A percentile compares a stretch with the other conserved stretches of the same genome.
phyloP scores from a whole-genome alignment of 1,140 invertebrate species.

The Drosophila pseudoananassae region DNA sequence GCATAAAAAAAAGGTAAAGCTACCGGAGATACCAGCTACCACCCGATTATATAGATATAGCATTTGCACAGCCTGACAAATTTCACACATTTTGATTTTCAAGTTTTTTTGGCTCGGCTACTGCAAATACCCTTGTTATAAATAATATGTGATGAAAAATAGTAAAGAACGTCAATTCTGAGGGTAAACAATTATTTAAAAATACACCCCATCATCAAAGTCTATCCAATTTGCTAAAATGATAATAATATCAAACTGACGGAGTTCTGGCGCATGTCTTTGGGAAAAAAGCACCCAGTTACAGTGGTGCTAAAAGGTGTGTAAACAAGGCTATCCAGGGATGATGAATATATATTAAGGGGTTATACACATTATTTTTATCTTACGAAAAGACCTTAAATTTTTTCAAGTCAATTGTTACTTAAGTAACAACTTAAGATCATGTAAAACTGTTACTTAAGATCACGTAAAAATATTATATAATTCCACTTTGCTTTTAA shows the following conservation, averaged over 20 bases:
- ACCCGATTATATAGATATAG: constrained; percentile 17
- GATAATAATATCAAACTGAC: constrained; percentile 60
- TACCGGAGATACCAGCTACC: not conserved
- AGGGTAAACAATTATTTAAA: constrained; percentile 66
- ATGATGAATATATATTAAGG: not conserved
- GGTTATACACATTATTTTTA: not conserved
- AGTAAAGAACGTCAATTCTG: constrained; percentile 24
- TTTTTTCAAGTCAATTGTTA: too few species aligned
- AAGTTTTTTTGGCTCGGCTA: constrained; percentile 28
- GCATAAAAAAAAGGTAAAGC: constrained; percentile 51
- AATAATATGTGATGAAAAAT: constrained; percentile 23
- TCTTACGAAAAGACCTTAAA: too few species aligned
- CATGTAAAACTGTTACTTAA: too few species aligned
- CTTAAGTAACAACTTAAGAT: too few species aligned
- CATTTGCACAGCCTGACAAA: constrained; percentile 32
- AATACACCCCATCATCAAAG: constrained; percentile 43
- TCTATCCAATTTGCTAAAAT: constrained; percentile 66
- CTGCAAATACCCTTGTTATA: constrained; percentile 24
- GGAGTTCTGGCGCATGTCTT: constrained; percentile 11
- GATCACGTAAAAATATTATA: too few species aligned
- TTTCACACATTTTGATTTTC: constrained; percentile 52
- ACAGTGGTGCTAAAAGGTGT: constrained; percentile 47
- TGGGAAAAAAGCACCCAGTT: constrained; percentile 32
- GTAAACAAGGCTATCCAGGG: constrained; percentile 38
- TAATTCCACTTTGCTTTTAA: too few species aligned